Conservation (phyloP, 2,797 vertebrate genomes). For the Chloroceryle amazona region DNA sequence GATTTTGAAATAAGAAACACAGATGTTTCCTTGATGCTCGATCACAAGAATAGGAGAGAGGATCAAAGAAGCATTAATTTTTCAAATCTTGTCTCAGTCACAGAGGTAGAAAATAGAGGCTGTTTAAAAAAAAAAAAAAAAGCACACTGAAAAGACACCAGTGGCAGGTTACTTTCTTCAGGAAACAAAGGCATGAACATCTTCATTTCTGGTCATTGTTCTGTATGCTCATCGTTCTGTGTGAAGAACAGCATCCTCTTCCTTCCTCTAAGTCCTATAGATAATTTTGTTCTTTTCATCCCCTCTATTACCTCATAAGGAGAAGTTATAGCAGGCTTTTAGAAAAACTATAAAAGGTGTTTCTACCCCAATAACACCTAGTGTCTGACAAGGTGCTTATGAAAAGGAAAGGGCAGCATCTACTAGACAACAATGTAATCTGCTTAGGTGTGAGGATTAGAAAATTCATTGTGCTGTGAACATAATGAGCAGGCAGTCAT, state of each 20-base stretch:
- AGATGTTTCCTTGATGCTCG: neutral
- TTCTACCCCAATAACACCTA: constrained; percentile 46
- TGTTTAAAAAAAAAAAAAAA: neutral
- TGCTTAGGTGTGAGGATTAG: constrained; percentile 53
- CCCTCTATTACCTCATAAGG: neutral
- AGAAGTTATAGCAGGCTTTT: constrained; percentile 18
- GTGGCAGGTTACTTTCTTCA: neutral
- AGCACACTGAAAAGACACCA: neutral
- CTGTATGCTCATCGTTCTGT: neutral
- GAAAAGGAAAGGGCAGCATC: constrained; percentile 62
- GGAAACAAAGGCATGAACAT: neutral
- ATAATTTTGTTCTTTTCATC: neutral
- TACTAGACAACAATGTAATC: constrained; percentile 55
- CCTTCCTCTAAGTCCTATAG: neutral
- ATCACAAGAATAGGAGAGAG: neutral
- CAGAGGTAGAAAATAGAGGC: neutral
- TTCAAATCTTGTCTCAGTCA: neutral
- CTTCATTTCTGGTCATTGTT: neutral
- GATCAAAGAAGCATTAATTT: neutral
- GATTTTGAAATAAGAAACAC: neutral
- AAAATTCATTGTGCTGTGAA: constrained; percentile 48
- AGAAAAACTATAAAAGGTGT: constrained; percentile 40
- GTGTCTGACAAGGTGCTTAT: constrained; percentile 58
- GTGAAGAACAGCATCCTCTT: neutral
- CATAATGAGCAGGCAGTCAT: constrained; percentile 41